Base-by-base conservation (phyloP, 2,797 vertebrate species). In the Microctenopoma stevenorrisi region DNA sequence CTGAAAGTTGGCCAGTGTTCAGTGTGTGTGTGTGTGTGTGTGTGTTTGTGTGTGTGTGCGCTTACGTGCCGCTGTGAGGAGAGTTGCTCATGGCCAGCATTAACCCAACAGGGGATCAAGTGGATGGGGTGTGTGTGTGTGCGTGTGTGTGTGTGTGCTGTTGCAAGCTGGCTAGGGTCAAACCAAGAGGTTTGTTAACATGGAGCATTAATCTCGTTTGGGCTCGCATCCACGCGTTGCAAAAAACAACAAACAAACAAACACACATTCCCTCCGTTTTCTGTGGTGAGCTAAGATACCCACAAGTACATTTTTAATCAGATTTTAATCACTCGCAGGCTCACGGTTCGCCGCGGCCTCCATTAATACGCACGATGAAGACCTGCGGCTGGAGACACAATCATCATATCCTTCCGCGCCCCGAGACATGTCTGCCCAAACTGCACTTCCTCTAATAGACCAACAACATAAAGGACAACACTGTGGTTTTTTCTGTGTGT, bases 291-390 rank as follows among this genome's bases (percentile, higher is more conserved):
- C 76, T 13, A 43, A 78, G 76, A 72, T 57, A 56, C 71, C 69
- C 69, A 49, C 78, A 67, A 78, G 69, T 88, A 75, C 14, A 89
- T 84, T 75, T 85, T 87, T 87, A 86, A 90, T 89, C 80, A 75
- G 53, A 46, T 64, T 86, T 55, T 75, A 74, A 89, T 87, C 83
- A 74, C 70, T 79, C 55, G 5, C 28, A n/a, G 40, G 63, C 48
- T 40, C 54, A 11, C 22, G 14, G 60, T 47, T 52, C 52, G 60
- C 76, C 62, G 9, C 38, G 15, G 70, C 67, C 75, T 67, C 54
- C 5, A 0, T 72, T 64, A n/a, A 64, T 28, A 56, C 12, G n/a
- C 50, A 62, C 25, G 15, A 66, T 40, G 46, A 22, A 5, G 65
- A 72, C 26, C 42, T 57, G 49, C 59, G 1, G 30, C 6, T 43